A percentile compares a stretch with the other conserved stretches of the same genome.
These are phyloP conservation scores for Taeniopygia guttata DNA, from an alignment of 2,797 vertebrate genomes.

Conservation along the genomic window DNA sequence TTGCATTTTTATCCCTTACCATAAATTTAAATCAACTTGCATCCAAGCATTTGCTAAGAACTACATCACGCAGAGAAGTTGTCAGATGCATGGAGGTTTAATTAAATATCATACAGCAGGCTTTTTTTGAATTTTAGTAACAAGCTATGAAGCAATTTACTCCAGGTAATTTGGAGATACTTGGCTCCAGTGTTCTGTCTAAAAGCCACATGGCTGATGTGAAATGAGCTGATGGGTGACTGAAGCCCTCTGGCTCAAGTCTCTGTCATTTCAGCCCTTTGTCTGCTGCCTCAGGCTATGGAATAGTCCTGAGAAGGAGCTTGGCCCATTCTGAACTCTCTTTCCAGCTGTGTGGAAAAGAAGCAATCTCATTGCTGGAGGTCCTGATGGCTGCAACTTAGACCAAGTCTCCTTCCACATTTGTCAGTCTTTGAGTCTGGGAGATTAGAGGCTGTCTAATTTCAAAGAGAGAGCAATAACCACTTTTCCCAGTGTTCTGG, in stretches of 20 bases:
- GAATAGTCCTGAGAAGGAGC: neutral
- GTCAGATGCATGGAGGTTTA: slow-evolving; percentile 34
- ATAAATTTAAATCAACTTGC: neutral
- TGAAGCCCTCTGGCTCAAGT: neutral
- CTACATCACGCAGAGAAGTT: neutral
- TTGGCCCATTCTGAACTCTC: neutral
- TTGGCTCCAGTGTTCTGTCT: slow-evolving; percentile 30
- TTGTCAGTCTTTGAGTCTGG: neutral
- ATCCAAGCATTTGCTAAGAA: neutral
- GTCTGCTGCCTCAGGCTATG: neutral
- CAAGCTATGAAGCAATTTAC: slow-evolving; percentile 45
- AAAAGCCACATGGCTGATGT: slow-evolving; percentile 26
- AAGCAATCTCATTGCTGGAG: neutral
- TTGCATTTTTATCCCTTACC: neutral
- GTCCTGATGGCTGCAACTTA: neutral
- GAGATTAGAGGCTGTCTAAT: neutral
- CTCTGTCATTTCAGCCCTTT: neutral
- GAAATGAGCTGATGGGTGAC: slow-evolving; percentile 20
- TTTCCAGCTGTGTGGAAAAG: neutral
- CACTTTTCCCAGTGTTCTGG: neutral
- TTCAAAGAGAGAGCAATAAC: neutral
- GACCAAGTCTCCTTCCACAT: neutral
- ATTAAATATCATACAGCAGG: slow-evolving; percentile 34
- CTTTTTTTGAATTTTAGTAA: slow-evolving; percentile 29
- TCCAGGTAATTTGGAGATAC: slow-evolving; percentile 41